A percentile compares a stretch with the other conserved stretches of the same genome.
Conservation (phyloP, 2,888 invertebrate genomes). For the Erpobdella octoculata region DNA sequence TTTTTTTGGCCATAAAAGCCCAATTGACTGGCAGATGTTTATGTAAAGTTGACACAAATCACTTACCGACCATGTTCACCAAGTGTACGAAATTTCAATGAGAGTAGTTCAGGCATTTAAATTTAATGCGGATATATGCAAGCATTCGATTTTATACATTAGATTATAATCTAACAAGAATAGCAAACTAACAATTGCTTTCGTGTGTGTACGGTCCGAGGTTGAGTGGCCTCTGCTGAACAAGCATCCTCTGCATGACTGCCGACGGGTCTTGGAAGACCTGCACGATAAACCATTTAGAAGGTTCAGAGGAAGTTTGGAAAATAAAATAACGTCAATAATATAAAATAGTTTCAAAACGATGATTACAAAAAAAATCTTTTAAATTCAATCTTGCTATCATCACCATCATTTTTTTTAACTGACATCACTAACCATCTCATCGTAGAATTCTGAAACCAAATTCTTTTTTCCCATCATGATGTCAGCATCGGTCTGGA, state of each 20-base stretch:
- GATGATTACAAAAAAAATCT: neutral
- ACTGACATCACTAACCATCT: constrained; percentile 51
- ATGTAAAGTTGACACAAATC: too few relatives aligned
- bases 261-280: constrained; percentile 55
- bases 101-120: too few relatives aligned
- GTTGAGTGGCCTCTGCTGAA: constrained; percentile 64
- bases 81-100: too few relatives aligned
- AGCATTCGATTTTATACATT: too few relatives aligned
- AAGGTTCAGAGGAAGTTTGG: neutral
- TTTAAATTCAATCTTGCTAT: neutral
- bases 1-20: too few relatives aligned
- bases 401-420: neutral
- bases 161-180: too few relatives aligned
- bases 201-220: constrained; percentile 72
- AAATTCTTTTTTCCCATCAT: constrained; percentile 57
- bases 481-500: constrained; percentile 64
- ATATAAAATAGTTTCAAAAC: too few relatives aligned
- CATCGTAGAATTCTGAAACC: constrained; percentile 88
- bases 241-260: constrained; percentile 78
- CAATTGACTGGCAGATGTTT: too few relatives aligned
- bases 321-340: neutral
- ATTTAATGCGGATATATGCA: too few relatives aligned
- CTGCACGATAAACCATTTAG: constrained; percentile 36
- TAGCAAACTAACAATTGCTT: constrained; percentile 65
- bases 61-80: too few relatives aligned